Base-by-base conservation (phyloP, 2,888 invertebrate species). In the Latrodectus elegans region DNA sequence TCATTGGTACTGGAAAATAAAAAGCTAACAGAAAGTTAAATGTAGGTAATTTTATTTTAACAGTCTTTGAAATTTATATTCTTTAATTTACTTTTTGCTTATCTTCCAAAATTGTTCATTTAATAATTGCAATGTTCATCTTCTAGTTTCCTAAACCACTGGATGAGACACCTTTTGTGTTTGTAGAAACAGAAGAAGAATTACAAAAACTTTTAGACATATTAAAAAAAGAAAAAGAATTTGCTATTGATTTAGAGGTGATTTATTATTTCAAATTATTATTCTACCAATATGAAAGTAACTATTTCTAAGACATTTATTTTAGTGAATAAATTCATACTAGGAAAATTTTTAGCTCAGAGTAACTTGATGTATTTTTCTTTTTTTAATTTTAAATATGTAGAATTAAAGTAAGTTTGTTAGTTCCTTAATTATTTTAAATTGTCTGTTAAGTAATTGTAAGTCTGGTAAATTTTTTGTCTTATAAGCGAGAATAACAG, bases 171-270 rank as follows among this genome's bases (percentile, higher is more conserved):
- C 94, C 94, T 0, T 92, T 96, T 8, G 93, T 95, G 4, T 94
- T 95, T 89, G 94, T 99, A 0, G 94, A 95, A 71, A 95, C 94
- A 0, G 92, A 93, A 26, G 93, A 94, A 0, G 94, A 95, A 81
- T 91, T 99, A 3, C 92, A 95, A 72, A 92, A 93, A 4, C 93
- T 98, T 70, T 91, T 96, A 4, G 92, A 94, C 0, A 95, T 95
- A 89, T 93, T 99, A 87, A 93, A 93, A 68, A 92, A 92, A 1
- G 94, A 95, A n/a, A 92, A 93, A 3, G 96, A 96, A 91, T 94
- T 99, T 79, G 97, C 97, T 0, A 94, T 99, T 0, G 99, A 99
- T 93, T 93, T 99, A 76, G 94, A 94, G 92, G 93, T 93, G 90
- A 85, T 78, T 68, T 15, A 60, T 15, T 55, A 55, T 4, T 11